Conservation (phyloP, 2,113 vertebrate genomes). For the Pedionomus torquatus region DNA sequence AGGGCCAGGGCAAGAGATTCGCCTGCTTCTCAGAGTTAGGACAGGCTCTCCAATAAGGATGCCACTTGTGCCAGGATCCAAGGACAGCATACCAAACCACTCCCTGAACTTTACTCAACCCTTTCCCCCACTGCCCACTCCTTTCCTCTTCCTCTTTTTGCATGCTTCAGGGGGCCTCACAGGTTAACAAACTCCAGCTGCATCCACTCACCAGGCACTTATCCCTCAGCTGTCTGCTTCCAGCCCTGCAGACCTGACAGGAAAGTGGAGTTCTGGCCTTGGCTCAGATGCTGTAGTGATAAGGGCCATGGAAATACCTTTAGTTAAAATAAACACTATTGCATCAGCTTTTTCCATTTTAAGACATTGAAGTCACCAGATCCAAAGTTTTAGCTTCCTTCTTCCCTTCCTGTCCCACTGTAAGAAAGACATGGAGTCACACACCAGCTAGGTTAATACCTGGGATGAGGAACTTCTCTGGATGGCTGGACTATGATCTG, state of each 20-base stretch:
- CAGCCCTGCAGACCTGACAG: neutral
- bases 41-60: neutral
- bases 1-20: neutral
- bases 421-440: neutral
- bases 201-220: conserved; percentile 4
- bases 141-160: neutral
- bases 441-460: neutral
- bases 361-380: neutral
- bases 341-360: neutral
- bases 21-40: neutral
- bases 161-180: neutral
- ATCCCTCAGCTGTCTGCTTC: neutral
- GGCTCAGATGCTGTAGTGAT: conserved; percentile 23
- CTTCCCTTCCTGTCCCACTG: neutral
- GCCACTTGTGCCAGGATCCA: neutral
- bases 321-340: conserved; percentile 29
- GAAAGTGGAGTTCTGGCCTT: conserved; percentile 17
- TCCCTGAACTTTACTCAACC: neutral
- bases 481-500: neutral
- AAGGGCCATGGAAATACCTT: conserved; percentile 24
- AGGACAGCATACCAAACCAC: neutral
- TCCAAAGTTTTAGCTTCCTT: neutral
- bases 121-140: neutral
- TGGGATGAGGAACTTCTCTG: neutral
- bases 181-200: conserved; percentile 30